Percentiles rank a stretch among this genome's conserved stretches.
phyloP scores from a whole-genome alignment of 1,140 invertebrate species.

The Mactra quadrangularis region DNA sequence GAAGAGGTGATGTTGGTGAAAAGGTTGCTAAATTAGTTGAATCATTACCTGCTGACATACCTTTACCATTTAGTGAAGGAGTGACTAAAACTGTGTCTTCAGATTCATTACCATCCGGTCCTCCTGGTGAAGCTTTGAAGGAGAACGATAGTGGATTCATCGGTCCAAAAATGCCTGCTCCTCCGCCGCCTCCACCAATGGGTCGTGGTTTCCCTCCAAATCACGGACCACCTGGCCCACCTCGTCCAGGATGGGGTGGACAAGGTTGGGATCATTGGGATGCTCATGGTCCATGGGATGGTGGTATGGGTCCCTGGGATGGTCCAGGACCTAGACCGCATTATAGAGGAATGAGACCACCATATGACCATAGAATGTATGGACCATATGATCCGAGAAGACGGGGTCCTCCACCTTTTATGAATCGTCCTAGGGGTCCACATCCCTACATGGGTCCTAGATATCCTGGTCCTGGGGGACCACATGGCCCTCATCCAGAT shows the following conservation, averaged over 20 bases:
- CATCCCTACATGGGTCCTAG: conserved; percentile 50
- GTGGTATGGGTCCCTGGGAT: conserved; percentile 32
- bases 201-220: conserved; percentile 41
- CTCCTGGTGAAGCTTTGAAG: conserved; percentile 47
- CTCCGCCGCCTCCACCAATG: conserved; percentile 51
- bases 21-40: conserved; percentile 54
- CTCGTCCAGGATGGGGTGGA: conserved; percentile 36
- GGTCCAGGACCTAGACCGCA: conserved; percentile 40
- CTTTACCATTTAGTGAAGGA: conserved; percentile 59
- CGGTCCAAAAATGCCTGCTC: conserved; percentile 54
- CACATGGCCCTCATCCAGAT: conserved; percentile 34
- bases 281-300: conserved; percentile 39
- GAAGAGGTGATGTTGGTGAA: conserved; percentile 55
- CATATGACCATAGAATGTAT: conserved; percentile 55
- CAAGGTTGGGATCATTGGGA: conserved; percentile 58
- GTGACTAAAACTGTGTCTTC: conserved; percentile 54
- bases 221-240: conserved; percentile 49
- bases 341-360: conserved; percentile 53
- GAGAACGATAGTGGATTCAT: conserved; percentile 55
- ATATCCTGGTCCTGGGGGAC: conserved; percentile 31
- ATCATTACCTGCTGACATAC: conserved; percentile 52
- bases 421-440: conserved; percentile 57
- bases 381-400: conserved; percentile 55
- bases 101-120: conserved; percentile 54
- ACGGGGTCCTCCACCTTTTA: conserved; percentile 42